A percentile compares a stretch with the other conserved stretches of the same genome.
Evolutionary conservation across 2,113 vertebrate genomes (phyloP).

Genomic region (Myiozetetes cayanensis): DNA sequence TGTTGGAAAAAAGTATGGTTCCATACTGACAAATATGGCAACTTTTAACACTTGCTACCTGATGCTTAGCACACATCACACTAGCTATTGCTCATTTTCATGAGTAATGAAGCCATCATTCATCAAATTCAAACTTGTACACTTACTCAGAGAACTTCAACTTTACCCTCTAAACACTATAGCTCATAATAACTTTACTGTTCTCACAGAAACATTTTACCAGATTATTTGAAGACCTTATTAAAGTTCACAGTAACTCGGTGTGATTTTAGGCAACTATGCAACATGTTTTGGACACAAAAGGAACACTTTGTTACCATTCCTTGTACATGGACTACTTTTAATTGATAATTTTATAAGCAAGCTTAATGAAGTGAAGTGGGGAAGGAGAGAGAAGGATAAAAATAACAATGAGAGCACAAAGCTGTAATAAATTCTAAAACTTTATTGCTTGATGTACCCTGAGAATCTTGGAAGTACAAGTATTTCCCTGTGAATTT

Average conservation of each 20-base stretch:
- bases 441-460: constrained; percentile 36
- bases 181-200: background rate
- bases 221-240: background rate
- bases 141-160: background rate
- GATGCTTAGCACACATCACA: background rate
- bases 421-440: constrained; percentile 38
- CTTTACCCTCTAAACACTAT: background rate
- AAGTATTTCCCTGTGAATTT: constrained; percentile 4
- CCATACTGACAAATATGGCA: background rate
- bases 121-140: background rate
- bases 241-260: background rate
- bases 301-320: background rate
- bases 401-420: constrained; percentile 36
- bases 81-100: background rate
- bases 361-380: background rate
- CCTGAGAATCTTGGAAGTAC: constrained; percentile 41
- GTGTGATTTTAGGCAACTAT: background rate
- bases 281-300: background rate
- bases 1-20: background rate
- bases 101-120: background rate
- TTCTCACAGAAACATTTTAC: background rate
- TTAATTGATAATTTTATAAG: background rate
- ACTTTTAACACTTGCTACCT: background rate
- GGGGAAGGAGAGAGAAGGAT: background rate
- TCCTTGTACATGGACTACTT: background rate